Evolutionary conservation across 2,888 invertebrate species (phyloP).

Genomic region (Abrostola tripartita): DNA sequence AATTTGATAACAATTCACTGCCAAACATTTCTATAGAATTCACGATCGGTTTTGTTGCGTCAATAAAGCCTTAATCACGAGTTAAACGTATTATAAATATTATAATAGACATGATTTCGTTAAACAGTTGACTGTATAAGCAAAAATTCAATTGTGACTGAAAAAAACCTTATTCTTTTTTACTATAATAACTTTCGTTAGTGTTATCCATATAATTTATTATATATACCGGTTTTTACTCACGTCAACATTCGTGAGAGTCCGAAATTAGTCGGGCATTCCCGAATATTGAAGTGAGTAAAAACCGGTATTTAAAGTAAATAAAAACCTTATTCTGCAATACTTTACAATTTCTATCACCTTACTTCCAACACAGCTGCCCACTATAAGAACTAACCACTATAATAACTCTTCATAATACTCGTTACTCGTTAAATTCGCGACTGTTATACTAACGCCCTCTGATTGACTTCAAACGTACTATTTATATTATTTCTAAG

Average conservation of each 20-base stretch:
- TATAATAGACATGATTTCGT: slow-evolving; percentile 18
- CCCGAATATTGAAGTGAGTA: no score
- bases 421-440: slow-evolving; percentile 58
- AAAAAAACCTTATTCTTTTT: no score
- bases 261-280: no score
- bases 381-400: slow-evolving; percentile 49
- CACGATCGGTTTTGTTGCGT: neutral
- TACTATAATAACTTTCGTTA: no score
- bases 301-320: no score
- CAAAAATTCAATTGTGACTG: slow-evolving; percentile 27
- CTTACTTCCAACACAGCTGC: slow-evolving; percentile 34
- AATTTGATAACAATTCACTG: neutral
- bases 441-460: slow-evolving; percentile 35
- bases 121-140: slow-evolving; percentile 11
- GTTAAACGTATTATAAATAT: slow-evolving; percentile 20
- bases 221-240: no score
- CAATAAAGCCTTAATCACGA: neutral
- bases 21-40: neutral
- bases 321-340: slow-evolving; percentile 36
- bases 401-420: slow-evolving; percentile 51
- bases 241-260: no score
- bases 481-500: slow-evolving; percentile 41
- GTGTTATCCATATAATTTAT: no score
- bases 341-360: slow-evolving; percentile 17
- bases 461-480: slow-evolving; percentile 12